Base-by-base conservation (phyloP, 2,888 invertebrate genomes). In the Polyploca ridens region DNA sequence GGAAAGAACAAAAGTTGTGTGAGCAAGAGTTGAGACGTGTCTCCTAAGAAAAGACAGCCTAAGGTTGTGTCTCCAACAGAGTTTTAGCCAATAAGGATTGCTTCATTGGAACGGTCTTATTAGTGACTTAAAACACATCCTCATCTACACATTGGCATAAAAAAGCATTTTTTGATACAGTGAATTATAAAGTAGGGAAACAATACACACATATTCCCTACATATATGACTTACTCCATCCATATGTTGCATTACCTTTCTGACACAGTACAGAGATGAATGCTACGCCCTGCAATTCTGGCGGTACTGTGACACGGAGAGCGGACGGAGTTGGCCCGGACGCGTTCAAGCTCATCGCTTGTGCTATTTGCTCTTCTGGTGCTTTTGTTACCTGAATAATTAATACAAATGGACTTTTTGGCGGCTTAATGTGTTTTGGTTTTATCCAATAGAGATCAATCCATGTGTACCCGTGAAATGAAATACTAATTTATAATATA, bases 221-320 rank as follows among this genome's bases (percentile, higher is more conserved):
- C 33, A 27, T n/a, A 49, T 19, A 13, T 58, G 19, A 49, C 44
- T 62, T 61, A 46, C 33, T 54, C 54, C 54, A 54, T 54, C 54
- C 54, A 19, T 54, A 54, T 8, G 38, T 46, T 58, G 27, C 33
- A 41, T 46, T 85, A 96, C 97, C 97, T 95, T 98, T 98, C 86
- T 98, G 98, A 76, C 99, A 98, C 54, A 98, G 95, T 6, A 99
- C 99, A 86, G 99, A 98, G 73, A 99, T 99, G 85, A 99, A 99
- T 0, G 99, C 99, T 14, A 98, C 98, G 1, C 99, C 99, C 88
- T 99, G 98, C 64, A 99, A 93, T 87, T 99, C 99, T 8, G 98
- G 97, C 0, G 99, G 99, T 54, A 99, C 98, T 10, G 97, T 97
- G 8, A 99, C 99, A 62, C 98, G 95, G 60, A 99, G 91, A 0